A percentile compares a stretch with the other conserved stretches of the same genome.
Conservation (phyloP, 1,140 invertebrate genomes). For the Drosophila orena region DNA sequence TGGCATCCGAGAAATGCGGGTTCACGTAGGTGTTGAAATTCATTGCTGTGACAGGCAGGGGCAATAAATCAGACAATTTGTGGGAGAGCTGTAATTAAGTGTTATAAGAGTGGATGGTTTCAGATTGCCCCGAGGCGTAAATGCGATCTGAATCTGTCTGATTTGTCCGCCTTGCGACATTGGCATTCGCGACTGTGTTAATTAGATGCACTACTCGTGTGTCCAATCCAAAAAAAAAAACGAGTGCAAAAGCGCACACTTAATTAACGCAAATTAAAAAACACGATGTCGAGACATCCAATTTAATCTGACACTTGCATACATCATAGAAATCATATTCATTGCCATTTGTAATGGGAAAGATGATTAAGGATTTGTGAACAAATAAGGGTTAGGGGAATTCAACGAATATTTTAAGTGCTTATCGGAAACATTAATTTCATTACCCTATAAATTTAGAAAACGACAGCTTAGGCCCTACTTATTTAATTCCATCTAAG, state of each 20-base stretch:
- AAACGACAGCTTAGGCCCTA: too few relatives aligned
- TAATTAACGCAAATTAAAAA: slow-evolving; percentile 69
- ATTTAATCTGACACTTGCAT: slow-evolving; percentile 49
- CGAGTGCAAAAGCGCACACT: slow-evolving; percentile 33
- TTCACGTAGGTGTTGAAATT: slow-evolving; percentile 31
- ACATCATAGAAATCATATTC: slow-evolving; percentile 31
- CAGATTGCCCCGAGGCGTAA: slow-evolving; percentile 3
- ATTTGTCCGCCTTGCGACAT: slow-evolving; percentile 9
- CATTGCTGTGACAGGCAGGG: slow-evolving; percentile 36
- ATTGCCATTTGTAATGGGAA: slow-evolving; percentile 36
- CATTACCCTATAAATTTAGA: too few relatives aligned
- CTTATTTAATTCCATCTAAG: too few relatives aligned
- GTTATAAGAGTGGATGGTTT: slow-evolving; percentile 8
- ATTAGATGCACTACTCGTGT: slow-evolving; percentile 70
- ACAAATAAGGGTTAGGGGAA: not conserved
- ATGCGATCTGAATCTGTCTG: not conserved
- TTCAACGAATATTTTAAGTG: too few relatives aligned
- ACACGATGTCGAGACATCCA: slow-evolving; percentile 58
- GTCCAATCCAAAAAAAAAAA: slow-evolving; percentile 39
- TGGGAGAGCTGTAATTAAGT: slow-evolving; percentile 49
- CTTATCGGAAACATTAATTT: too few relatives aligned
- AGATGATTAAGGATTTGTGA: not conserved
- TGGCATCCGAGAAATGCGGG: slow-evolving; percentile 14
- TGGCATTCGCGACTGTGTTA: slow-evolving; percentile 56
- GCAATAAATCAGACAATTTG: slow-evolving; percentile 43